phyloP scores from a whole-genome alignment of 2,113 vertebrate genomes.

The Sapayoa aenigma region DNA sequence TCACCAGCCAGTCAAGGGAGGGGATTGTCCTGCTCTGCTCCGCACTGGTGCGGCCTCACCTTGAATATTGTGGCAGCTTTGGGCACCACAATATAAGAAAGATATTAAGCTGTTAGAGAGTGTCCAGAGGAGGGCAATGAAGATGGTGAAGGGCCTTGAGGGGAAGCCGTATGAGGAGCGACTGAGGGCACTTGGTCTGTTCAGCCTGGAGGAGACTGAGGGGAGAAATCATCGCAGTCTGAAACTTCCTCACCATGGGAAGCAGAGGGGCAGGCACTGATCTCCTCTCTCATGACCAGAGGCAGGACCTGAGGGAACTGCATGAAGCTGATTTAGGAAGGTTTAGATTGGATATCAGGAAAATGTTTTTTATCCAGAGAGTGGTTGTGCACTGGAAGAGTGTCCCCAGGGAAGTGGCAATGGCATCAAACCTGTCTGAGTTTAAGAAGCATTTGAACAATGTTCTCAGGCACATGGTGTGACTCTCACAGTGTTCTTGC shows the following conservation, averaged over 20 bases:
- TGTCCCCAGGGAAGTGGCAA: background rate
- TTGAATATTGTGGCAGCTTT: accelerated
- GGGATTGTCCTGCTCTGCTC: background rate
- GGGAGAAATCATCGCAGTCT: background rate
- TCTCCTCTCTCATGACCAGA: background rate
- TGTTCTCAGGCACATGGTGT: background rate
- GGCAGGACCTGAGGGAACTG: background rate
- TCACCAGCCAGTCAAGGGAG: accelerated
- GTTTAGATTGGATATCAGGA: background rate
- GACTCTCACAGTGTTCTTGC: background rate
- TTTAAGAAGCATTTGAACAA: background rate
- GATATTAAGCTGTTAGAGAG: background rate
- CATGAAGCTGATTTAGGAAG: background rate
- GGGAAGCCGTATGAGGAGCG: accelerated
- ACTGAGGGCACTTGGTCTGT: background rate
- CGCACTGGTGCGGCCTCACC: accelerated
- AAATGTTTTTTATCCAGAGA: background rate
- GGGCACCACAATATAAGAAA: background rate
- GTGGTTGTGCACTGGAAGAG: background rate
- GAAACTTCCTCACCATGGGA: background rate
- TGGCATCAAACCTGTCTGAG: background rate
- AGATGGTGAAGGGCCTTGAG: background rate
- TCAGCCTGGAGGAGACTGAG: background rate
- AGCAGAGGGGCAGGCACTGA: accelerated
- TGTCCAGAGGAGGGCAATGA: background rate